Base-by-base conservation (phyloP, 1,140 invertebrate genomes). In the Dryas iulia region DNA sequence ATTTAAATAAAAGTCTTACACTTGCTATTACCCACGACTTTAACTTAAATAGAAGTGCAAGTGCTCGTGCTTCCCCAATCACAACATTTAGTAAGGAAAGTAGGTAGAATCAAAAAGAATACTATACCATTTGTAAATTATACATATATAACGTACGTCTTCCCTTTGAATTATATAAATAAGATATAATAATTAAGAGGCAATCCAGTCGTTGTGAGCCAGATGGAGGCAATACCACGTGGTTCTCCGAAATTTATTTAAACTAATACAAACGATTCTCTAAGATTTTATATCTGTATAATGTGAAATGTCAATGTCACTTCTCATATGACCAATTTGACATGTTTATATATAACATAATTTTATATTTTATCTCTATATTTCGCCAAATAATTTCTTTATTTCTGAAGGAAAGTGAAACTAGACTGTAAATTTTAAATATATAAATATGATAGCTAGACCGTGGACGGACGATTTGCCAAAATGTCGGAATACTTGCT, bases 391-490 rank as follows among this genome's bases (percentile, higher is more conserved):
- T 28, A 28, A 3, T 47, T 54, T 54, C 24, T 24, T n/a, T 54
- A 12, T n/a, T 54, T 18, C 25, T 25, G 12, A n/a, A 26, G 18
- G n/a, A 25, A 26, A 5, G n/a, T n/a, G n/a, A n/a, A n/a, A n/a
- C n/a, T n/a, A n/a, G n/a, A n/a, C 12, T 25, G 10, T 56, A 56
- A 25, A 18, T 24, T 24, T 56, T 25, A 18, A n/a, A 56, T n/a
- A 25, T 0, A 3, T 56, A 11, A 84, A 56, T 66, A 91, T 91
- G 89, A 89, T 89, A 65, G 86, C 87, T 0, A 73, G 87, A 25
- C 85, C 86, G n/a, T 97, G 96, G 96, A 98, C 96, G 1, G 97
- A 98, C 83, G 97, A 97, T 88, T 90, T 98, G 53, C 96, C 96
- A 53, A 95, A 97, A 69, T 98, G 97, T 83, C 95, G 94, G 77